Percentiles rank a stretch among this genome's conserved stretches.
phyloP scores from a whole-genome alignment of 2,797 vertebrate genomes.

The Saguinus oedipus region DNA sequence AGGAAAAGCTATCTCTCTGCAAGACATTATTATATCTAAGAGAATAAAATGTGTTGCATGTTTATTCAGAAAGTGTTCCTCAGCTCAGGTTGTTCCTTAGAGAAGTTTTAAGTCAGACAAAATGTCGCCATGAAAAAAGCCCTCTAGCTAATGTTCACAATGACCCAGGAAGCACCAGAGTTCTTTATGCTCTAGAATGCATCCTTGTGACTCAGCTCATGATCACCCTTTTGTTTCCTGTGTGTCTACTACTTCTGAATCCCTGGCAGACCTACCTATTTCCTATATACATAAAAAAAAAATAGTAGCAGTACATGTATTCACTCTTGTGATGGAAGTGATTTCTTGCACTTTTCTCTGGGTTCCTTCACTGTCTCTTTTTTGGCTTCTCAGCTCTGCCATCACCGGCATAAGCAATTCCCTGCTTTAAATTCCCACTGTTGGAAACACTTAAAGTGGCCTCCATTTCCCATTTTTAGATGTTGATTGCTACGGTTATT shows the following conservation, averaged over 20 bases:
- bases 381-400: neutral
- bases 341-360: neutral
- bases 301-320: fast-evolving
- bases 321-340: neutral
- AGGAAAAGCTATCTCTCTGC: neutral
- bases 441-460: neutral
- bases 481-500: neutral
- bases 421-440: neutral
- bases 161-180: neutral
- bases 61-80: neutral
- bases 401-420: neutral
- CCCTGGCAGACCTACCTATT: neutral
- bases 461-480: neutral
- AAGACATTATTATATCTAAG: neutral
- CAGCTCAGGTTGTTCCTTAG: neutral
- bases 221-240: neutral
- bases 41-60: neutral
- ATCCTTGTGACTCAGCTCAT: neutral
- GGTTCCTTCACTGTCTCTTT: neutral
- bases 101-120: neutral
- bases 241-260: neutral
- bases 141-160: neutral
- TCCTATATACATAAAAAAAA: neutral
- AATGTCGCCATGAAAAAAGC: neutral
- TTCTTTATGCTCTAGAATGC: neutral